phyloP scores from a whole-genome alignment of 2,888 invertebrate genomes.

The Eutolmus rufibarbis region DNA sequence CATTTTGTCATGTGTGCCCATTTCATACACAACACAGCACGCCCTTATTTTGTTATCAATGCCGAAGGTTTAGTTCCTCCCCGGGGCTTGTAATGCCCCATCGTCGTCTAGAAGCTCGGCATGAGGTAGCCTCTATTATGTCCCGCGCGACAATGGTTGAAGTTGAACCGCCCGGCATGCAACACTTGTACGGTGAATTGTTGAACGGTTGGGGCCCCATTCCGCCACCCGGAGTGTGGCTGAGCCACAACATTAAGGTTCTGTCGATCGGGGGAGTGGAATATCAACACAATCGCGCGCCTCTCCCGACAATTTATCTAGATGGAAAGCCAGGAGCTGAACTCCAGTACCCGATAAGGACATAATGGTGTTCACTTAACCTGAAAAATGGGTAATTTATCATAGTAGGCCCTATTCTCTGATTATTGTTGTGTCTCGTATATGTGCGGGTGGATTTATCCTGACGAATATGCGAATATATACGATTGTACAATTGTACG shows the following conservation, averaged over 20 bases:
- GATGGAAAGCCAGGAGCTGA: conserved; percentile 18
- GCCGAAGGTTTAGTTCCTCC: neutral
- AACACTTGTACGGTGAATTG: conserved; percentile 2
- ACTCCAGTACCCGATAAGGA: conserved; percentile 27
- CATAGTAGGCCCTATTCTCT: neutral
- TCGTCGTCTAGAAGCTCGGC: neutral
- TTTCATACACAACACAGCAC: neutral
- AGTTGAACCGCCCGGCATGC: neutral
- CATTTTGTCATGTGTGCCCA: neutral
- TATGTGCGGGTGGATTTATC: neutral
- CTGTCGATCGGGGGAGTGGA: conserved; percentile 7
- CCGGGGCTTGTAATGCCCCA: neutral
- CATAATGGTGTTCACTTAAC: conserved; percentile 35
- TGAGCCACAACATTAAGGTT: conserved; percentile 18
- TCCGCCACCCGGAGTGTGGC: neutral
- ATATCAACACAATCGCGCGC: conserved; percentile 15
- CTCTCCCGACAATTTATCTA: conserved; percentile 18
- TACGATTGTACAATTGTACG: neutral
- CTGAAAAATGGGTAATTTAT: conserved; percentile 34
- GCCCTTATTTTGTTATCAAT: conserved; percentile 27
- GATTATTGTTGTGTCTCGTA: neutral
- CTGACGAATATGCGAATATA: neutral
- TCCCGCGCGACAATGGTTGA: neutral
- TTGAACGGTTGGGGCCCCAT: neutral
- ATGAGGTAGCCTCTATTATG: neutral